Evolutionary conservation across 1,140 invertebrate species (phyloP).

Genomic region (Apis mellifera): DNA sequence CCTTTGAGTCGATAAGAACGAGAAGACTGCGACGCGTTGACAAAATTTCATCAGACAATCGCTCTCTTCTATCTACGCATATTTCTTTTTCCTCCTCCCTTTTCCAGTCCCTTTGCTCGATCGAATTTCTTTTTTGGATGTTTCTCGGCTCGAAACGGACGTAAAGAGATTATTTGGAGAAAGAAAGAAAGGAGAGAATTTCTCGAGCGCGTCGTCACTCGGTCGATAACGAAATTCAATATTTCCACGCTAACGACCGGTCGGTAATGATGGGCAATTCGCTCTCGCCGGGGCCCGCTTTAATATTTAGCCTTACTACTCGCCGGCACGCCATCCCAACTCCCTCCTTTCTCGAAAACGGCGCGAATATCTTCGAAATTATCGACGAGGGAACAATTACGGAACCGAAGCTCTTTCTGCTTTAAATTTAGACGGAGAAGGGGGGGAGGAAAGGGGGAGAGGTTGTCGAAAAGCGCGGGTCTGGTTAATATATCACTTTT

Average conservation of each 20-base stretch:
- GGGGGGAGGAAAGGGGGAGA: no score
- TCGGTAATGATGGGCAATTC: conserved; percentile 71
- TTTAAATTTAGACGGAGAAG: no score
- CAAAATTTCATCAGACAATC: conserved; percentile 42
- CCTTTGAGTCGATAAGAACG: conserved; percentile 52
- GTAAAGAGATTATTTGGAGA: no score
- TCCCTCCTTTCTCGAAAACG: conserved; percentile 40
- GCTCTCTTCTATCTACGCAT: no score
- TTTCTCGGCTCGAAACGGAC: neutral
- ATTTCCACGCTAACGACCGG: conserved; percentile 70
- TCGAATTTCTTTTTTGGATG: no score
- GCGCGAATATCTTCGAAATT: neutral
- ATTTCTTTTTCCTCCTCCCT: no score
- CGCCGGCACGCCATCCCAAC: conserved; percentile 70
- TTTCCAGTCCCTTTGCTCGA: no score
- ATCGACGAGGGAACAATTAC: conserved; percentile 36
- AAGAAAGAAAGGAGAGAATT: no score
- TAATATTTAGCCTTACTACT: conserved; percentile 77
- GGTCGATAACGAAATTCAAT: conserved; percentile 77
- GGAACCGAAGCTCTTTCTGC: no score
- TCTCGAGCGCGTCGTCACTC: no score
- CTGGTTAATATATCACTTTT: conserved; percentile 57
- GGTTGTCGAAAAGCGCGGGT: conserved; percentile 55
- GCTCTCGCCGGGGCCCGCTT: conserved; percentile 63
- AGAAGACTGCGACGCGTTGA: conserved; percentile 22